These are phyloP conservation scores for Sphenodon punctatus DNA, from an alignment of 2,797 vertebrate genomes.

Conservation along the genomic window DNA sequence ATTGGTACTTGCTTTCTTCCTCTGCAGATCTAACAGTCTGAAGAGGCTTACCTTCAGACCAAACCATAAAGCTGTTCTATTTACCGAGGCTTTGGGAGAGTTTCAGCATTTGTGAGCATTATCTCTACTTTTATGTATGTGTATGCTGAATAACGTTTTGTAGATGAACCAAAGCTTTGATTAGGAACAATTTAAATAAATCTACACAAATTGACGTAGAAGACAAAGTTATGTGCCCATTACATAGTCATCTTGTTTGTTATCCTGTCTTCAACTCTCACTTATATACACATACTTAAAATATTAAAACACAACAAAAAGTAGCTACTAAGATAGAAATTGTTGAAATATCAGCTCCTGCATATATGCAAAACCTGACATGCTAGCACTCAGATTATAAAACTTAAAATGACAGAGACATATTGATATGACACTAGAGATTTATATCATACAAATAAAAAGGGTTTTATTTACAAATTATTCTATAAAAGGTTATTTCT, in stretches of 20 bases:
- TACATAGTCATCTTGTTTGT: background rate
- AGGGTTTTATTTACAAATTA: background rate
- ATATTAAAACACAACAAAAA: conserved; percentile 16
- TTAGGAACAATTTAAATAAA: background rate
- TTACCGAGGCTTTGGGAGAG: background rate
- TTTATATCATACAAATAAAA: background rate
- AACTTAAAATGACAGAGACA: background rate
- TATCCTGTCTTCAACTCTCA: background rate
- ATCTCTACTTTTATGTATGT: background rate
- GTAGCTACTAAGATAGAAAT: background rate
- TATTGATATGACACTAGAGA: background rate
- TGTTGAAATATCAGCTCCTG: background rate
- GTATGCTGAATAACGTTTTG: background rate
- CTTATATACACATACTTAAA: background rate
- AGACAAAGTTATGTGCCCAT: background rate
- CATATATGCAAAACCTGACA: background rate
- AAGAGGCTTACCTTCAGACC: background rate
- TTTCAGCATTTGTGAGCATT: background rate
- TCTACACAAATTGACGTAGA: background rate
- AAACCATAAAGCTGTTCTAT: background rate
- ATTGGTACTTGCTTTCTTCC: background rate
- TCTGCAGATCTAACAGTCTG: background rate
- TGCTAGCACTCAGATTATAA: background rate
- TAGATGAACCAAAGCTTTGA: background rate
- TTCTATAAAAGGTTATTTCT: background rate